A percentile compares a stretch with the other conserved stretches of the same genome.
Evolutionary conservation across 2,113 vertebrate species (phyloP).

Genomic region (Macrotis lagotis): DNA sequence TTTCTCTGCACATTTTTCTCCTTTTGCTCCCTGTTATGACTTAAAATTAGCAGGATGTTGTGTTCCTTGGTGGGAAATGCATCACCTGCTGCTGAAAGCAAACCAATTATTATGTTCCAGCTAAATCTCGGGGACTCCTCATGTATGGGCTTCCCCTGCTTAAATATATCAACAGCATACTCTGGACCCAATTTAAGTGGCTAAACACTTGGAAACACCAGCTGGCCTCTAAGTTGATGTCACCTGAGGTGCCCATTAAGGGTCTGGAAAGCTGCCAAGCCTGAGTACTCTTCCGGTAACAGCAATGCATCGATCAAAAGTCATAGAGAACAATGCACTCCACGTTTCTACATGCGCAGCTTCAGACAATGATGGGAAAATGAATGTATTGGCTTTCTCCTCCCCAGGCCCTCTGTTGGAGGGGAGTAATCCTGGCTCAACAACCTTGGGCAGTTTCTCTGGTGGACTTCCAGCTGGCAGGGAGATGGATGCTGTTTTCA

Average conservation of each 20-base stretch:
- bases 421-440: neutral
- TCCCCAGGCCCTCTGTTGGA: neutral
- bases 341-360: neutral
- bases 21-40: conserved; percentile 74
- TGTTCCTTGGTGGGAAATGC: conserved; percentile 77
- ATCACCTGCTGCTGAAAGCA: conserved; percentile 78
- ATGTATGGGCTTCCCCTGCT: conserved; percentile 70
- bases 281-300: conserved; percentile 59
- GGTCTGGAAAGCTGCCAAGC: conserved; percentile 74
- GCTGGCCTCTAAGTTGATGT: conserved; percentile 77
- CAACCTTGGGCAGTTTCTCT: neutral
- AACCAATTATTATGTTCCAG: conserved; percentile 81
- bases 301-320: conserved; percentile 66
- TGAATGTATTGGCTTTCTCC: neutral
- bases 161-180: conserved; percentile 72
- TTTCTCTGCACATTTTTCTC: conserved; percentile 74
- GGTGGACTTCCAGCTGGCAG: neutral
- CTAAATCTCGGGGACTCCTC: conserved; percentile 76
- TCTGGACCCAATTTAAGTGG: conserved; percentile 69
- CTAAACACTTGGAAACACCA: conserved; percentile 71
- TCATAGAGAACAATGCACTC: neutral
- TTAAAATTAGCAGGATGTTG: conserved; percentile 68
- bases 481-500: neutral
- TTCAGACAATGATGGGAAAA: neutral
- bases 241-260: conserved; percentile 79